Evolutionary conservation across 2,888 invertebrate genomes (phyloP).

Genomic region (Yponomeuta plumbellus): DNA sequence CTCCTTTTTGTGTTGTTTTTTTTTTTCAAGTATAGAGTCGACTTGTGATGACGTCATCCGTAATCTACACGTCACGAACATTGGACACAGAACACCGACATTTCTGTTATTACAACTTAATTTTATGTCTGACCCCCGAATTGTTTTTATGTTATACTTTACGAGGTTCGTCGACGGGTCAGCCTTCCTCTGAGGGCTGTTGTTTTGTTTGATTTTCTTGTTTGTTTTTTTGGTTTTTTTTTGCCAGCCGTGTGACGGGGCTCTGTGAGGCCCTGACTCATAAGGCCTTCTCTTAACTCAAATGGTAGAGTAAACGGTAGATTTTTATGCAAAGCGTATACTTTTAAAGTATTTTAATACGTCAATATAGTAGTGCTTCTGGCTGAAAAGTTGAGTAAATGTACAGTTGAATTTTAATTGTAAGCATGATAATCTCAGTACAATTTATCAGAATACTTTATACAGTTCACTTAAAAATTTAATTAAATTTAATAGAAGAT

Average conservation of each 20-base stretch:
- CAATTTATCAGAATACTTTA: too few species aligned
- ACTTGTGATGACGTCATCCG: slow-evolving; percentile 8
- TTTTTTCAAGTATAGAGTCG: background rate
- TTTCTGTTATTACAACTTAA: slow-evolving; percentile 29
- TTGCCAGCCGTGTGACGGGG: background rate
- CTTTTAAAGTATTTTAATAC: background rate
- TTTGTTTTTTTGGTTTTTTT: slow-evolving; percentile 14
- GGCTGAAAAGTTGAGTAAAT: background rate
- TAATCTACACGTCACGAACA: slow-evolving; percentile 63
- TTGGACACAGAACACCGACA: slow-evolving; percentile 13
- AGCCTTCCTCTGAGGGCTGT: slow-evolving; percentile 19
- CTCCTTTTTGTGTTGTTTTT: slow-evolving; percentile 38
- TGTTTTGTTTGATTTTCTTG: slow-evolving; percentile 22
- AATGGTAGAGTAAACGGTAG: slow-evolving; percentile 13
- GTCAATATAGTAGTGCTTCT: background rate
- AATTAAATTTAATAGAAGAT: too few species aligned
- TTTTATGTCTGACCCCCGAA: slow-evolving; percentile 26
- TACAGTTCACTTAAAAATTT: too few species aligned
- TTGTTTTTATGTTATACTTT: slow-evolving; percentile 30
- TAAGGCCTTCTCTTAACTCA: background rate
- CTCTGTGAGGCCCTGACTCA: slow-evolving; percentile 4
- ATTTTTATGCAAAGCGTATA: background rate
- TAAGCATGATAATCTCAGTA: too few species aligned
- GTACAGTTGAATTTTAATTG: background rate
- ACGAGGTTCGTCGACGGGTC: slow-evolving; percentile 30